These are phyloP conservation scores for Mactra quadrangularis DNA, from an alignment of 1,140 invertebrate genomes.

Conservation along the genomic window DNA sequence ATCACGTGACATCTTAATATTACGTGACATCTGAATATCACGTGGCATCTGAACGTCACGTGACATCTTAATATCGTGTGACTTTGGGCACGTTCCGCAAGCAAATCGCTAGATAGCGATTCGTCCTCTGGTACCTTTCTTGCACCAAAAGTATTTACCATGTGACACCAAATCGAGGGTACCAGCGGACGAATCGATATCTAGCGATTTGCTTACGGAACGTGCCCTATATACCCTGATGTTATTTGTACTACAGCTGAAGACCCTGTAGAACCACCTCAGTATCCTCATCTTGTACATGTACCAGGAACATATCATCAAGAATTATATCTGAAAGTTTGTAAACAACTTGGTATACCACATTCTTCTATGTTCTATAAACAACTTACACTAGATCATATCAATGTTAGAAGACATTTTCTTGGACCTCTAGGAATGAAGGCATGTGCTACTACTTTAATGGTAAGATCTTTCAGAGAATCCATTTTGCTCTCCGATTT, in stretches of 20 bases:
- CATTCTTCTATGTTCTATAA: constrained; percentile 42
- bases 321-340: constrained; percentile 53
- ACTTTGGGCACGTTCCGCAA: too few relatives aligned
- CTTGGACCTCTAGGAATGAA: constrained; percentile 49
- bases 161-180: too few relatives aligned
- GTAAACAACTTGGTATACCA: constrained; percentile 7
- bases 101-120: too few relatives aligned
- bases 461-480: constrained; percentile 18
- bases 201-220: too few relatives aligned
- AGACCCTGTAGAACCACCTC: constrained; percentile 43
- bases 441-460: constrained; percentile 40
- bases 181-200: background rate
- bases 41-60: too few relatives aligned
- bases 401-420: constrained; percentile 26
- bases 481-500: too few relatives aligned
- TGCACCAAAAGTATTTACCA: too few relatives aligned
- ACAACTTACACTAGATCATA: background rate
- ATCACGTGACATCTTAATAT: too few relatives aligned
- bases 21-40: too few relatives aligned
- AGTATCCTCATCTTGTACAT: constrained; percentile 50
- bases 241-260: constrained; percentile 24
- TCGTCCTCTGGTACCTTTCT: too few relatives aligned
- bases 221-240: background rate
- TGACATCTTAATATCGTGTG: too few relatives aligned
- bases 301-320: constrained; percentile 47